Evolutionary conservation across 2,888 invertebrate species (phyloP).

Genomic region (Luperina nickerlii): DNA sequence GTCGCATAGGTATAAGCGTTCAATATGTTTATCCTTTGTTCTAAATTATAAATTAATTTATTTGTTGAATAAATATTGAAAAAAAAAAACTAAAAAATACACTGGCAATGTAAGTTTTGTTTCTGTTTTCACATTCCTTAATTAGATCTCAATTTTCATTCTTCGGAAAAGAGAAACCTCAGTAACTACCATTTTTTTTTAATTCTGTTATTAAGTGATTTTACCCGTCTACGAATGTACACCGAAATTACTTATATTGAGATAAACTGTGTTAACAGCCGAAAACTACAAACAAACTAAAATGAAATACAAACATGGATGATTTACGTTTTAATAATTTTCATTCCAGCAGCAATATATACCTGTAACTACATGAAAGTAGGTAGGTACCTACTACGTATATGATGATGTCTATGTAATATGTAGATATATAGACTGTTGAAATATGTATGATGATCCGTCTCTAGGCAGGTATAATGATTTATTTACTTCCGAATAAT

Average conservation of each 20-base stretch:
- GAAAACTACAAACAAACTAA: slow-evolving; percentile 28
- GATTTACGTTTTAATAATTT: slow-evolving; percentile 34
- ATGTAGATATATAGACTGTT: not conserved
- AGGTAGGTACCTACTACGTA: not conserved
- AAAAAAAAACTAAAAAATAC: no score
- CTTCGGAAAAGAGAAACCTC: not conserved
- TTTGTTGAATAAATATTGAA: not conserved
- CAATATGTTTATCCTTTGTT: not conserved
- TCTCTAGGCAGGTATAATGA: not conserved
- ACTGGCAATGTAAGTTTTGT: not conserved
- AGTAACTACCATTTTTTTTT: not conserved
- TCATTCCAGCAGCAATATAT: not conserved
- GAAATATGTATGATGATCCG: slow-evolving; percentile 18
- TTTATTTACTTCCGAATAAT: slow-evolving; percentile 4
- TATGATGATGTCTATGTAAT: not conserved
- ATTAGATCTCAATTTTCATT: not conserved
- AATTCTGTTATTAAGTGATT: not conserved
- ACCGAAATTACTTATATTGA: not conserved
- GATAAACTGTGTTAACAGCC: not conserved
- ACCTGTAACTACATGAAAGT: not conserved
- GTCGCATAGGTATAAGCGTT: not conserved
- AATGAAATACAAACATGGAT: slow-evolving; percentile 17
- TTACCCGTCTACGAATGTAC: not conserved
- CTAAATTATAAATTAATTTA: not conserved
- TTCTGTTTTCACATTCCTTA: not conserved